Base-by-base conservation (phyloP, 2,888 invertebrate species). In the Andricus quercusramuli region DNA sequence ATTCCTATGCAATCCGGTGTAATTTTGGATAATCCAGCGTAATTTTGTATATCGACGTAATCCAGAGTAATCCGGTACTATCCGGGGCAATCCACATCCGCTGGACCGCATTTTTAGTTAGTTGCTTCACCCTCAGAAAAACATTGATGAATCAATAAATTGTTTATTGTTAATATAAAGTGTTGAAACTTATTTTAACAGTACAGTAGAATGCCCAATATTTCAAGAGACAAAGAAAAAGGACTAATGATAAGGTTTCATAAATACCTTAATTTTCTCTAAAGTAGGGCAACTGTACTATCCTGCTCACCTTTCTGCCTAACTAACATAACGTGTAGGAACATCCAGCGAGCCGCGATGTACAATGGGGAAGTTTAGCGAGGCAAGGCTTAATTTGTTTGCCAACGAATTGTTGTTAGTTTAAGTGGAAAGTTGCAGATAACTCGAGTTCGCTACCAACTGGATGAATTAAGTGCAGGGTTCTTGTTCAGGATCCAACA, bases 381-480 rank as follows among this genome's bases (percentile, higher is more conserved):
- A 85, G 82, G 81, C 83, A 78, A 84, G 84, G 87, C 88, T 89
- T 89, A 90, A 91, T 90, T 91, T n/a, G 90, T 91, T 90, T 90
- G 89, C 87, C 86, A 83, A 83, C 84, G 89, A 89, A 91, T 90
- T 89, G 89, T 90, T 90, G 90, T 89, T 87, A 87, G 90, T 89
- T 89, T 87, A 89, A 91, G 90, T 91, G 89, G 87, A 90, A 91
- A 91, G 90, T 91, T 90, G 89, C 86, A 85, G 90, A 90, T 89
- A 90, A 90, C 88, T 88, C 86, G 83, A 77, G 79, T 78, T 78
- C 78, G 83, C 78, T 78, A 83, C 67, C 78, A 79, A 82, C 77
- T 83, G 81, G 79, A 82, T 83, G 80, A 82, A 82, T 84, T 85
- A 82, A 85, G 82, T 81, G 79, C 67, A 59, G 67, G 47, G 41